phyloP scores from a whole-genome alignment of 1,140 invertebrate species.

The Oppia nitens region DNA sequence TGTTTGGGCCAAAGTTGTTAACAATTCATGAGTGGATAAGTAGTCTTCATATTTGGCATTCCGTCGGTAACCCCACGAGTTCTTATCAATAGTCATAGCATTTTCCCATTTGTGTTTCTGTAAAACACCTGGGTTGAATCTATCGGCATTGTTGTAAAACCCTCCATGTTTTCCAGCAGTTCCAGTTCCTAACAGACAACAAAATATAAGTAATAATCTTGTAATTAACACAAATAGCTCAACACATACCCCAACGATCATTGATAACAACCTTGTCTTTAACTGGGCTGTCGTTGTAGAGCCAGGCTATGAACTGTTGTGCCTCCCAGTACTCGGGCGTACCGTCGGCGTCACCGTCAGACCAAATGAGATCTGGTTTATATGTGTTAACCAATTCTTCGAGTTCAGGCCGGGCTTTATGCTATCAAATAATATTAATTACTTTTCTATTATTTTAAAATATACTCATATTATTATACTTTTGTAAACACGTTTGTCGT shows the following conservation, averaged over 20 bases:
- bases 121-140: constrained; percentile 44
- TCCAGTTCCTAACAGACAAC: constrained; percentile 36
- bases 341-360: constrained; percentile 55
- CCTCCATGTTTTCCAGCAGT: constrained; percentile 37
- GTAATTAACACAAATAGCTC: no score
- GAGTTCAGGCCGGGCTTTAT: constrained; percentile 29
- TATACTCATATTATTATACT: no score
- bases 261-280: constrained; percentile 39
- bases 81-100: constrained; percentile 63
- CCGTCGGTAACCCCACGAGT: constrained; percentile 75
- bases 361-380: constrained; percentile 77
- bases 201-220: no score
- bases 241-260: constrained; percentile 42
- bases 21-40: constrained; percentile 48
- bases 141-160: constrained; percentile 35
- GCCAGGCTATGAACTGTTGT: constrained; percentile 55
- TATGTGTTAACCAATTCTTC: constrained; percentile 48
- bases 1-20: constrained; percentile 45
- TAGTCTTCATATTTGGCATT: constrained; percentile 51
- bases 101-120: no score
- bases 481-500: constrained; percentile 23
- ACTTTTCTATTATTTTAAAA: no score
- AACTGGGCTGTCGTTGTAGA: constrained; percentile 37
- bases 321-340: constrained; percentile 52
- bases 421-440: no score